Conservation (phyloP, 37 sponge, comb jelly and placozoan genomes). For the Bolinopsis microptera region DNA sequence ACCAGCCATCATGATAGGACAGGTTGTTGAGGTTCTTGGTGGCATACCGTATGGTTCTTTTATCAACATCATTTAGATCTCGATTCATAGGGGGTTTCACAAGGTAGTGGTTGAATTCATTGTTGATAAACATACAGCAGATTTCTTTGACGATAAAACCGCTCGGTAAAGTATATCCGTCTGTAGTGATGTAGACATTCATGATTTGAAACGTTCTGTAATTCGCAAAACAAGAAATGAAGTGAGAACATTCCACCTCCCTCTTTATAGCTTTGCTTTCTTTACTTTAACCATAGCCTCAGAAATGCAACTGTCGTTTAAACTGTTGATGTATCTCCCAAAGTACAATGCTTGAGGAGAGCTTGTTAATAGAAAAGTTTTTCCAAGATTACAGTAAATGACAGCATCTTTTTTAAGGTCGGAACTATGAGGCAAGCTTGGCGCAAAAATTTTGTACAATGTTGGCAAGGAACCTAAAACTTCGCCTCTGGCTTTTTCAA, state of each 20-base stretch:
- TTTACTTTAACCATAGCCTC: too few species aligned
- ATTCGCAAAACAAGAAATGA: not conserved
- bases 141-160: slow-evolving; percentile 11
- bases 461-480: not conserved
- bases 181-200: not conserved
- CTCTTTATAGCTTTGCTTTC: not conserved
- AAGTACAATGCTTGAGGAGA: slow-evolving; percentile 7
- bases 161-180: not conserved
- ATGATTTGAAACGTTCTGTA: not conserved
- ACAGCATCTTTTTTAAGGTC: not conserved
- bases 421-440: slow-evolving; percentile 3
- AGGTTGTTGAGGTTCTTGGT: slow-evolving; percentile 15
- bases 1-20: not conserved
- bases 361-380: not conserved
- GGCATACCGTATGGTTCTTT: not conserved
- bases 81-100: not conserved
- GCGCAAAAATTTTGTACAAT: not conserved
- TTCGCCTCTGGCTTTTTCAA: slow-evolving; percentile 8
- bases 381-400: not conserved
- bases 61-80: not conserved
- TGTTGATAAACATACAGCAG: not conserved
- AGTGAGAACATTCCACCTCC: not conserved
- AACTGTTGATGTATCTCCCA: not conserved
- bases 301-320: not conserved
- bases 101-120: not conserved